phyloP scores from a whole-genome alignment of 2,797 vertebrate species.

The Apogon hyalosoma region DNA sequence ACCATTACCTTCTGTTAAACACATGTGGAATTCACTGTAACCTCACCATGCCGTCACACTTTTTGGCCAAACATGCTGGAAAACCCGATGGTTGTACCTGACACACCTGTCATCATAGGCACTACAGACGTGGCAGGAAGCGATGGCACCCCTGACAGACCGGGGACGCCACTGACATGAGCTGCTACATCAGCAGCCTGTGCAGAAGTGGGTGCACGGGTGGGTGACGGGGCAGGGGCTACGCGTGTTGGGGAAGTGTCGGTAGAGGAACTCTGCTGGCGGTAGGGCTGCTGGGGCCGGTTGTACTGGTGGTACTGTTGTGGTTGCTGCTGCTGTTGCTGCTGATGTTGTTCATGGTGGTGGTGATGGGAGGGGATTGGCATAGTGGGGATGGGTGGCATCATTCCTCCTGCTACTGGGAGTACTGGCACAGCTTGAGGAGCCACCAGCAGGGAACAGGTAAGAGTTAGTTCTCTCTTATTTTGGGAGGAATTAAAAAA shows the following conservation, averaged over 20 bases:
- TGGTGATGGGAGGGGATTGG: slow-evolving; percentile 79
- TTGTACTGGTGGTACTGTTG: slow-evolving; percentile 74
- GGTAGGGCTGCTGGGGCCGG: slow-evolving; percentile 52
- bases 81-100: slow-evolving; percentile 62
- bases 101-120: slow-evolving; percentile 75
- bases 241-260: slow-evolving; percentile 32
- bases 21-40: neutral
- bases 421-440: slow-evolving; percentile 85
- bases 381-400: slow-evolving; percentile 83
- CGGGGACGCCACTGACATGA: slow-evolving; percentile 23
- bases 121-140: slow-evolving; percentile 62
- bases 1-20: neutral
- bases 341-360: slow-evolving; percentile 67
- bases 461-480: slow-evolving; percentile 27
- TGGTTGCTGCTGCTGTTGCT: slow-evolving; percentile 20
- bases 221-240: slow-evolving; percentile 25
- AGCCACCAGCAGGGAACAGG: slow-evolving; percentile 52
- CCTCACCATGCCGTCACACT: slow-evolving; percentile 54
- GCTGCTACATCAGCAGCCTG: slow-evolving; percentile 24
- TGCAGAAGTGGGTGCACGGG: slow-evolving; percentile 28
- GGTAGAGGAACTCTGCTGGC: slow-evolving; percentile 22
- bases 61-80: slow-evolving; percentile 70
- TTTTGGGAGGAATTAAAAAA: neutral
- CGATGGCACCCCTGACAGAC: slow-evolving; percentile 49
- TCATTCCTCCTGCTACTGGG: slow-evolving; percentile 85